Evolutionary conservation across 2,113 vertebrate genomes (phyloP).

Genomic region (Polypterus senegalus): DNA sequence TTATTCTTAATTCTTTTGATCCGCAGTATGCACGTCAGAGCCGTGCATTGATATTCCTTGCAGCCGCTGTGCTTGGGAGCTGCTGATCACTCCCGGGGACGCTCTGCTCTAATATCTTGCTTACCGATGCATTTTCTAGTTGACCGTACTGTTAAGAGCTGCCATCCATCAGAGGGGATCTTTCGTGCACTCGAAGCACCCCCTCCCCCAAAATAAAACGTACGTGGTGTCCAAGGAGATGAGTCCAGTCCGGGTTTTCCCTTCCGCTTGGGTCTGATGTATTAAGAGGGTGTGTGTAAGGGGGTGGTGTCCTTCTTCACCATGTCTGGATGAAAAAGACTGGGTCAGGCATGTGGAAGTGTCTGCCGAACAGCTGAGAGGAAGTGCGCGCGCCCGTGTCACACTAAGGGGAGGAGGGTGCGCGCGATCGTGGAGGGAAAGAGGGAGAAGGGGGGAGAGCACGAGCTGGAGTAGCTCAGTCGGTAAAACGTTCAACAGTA

Average conservation of each 20-base stretch:
- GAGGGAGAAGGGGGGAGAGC: slow-evolving; percentile 10
- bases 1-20: slow-evolving; percentile 18
- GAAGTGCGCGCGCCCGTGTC: slow-evolving; percentile 19
- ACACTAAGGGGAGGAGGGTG: slow-evolving; percentile 19
- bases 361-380: slow-evolving; percentile 63
- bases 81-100: slow-evolving; percentile 39
- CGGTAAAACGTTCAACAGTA: slow-evolving; percentile 50
- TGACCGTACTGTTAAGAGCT: slow-evolving; percentile 47
- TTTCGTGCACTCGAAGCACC: no score
- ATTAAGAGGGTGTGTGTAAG: slow-evolving; percentile 25
- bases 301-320: slow-evolving; percentile 42
- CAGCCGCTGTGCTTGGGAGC: slow-evolving; percentile 34
- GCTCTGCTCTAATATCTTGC: slow-evolving; percentile 34
- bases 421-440: slow-evolving; percentile 23
- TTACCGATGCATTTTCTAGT: slow-evolving; percentile 49
- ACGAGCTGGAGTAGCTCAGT: slow-evolving; percentile 30
- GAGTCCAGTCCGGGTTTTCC: slow-evolving; percentile 56
- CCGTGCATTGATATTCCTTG: slow-evolving; percentile 45
- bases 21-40: slow-evolving; percentile 31
- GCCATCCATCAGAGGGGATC: slow-evolving; percentile 50
- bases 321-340: slow-evolving; percentile 65
- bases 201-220: no score
- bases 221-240: slow-evolving; percentile 11
- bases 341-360: slow-evolving; percentile 79
- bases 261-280: slow-evolving; percentile 30